These are phyloP conservation scores for Sinocyclocheilus anophthalmus DNA, from an alignment of 2,113 vertebrate genomes.

Conservation along the genomic window DNA sequence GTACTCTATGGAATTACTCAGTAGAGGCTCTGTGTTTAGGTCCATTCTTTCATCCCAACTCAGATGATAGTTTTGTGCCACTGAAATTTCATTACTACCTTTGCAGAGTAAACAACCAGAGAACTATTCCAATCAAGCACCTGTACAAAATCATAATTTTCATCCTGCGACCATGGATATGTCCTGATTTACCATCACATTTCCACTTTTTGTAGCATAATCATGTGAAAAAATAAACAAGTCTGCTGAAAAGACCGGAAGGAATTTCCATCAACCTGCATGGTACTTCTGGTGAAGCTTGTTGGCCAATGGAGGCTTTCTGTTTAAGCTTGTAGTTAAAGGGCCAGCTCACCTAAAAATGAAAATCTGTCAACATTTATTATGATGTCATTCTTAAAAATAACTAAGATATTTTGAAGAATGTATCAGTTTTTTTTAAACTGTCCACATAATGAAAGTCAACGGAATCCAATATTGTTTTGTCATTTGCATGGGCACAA, in stretches of 20 bases:
- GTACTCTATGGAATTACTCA: not conserved
- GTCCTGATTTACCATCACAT: not conserved
- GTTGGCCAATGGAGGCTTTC: not conserved
- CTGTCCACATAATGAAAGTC: no score
- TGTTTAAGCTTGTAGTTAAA: not conserved
- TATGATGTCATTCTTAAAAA: no score
- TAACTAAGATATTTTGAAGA: no score
- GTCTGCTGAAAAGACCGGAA: not conserved
- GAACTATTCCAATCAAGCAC: not conserved
- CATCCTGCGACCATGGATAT: not conserved
- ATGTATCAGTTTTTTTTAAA: no score
- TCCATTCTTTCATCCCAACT: not conserved
- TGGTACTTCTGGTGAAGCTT: not conserved
- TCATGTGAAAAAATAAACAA: not conserved
- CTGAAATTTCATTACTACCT: not conserved
- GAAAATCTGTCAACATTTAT: not conserved
- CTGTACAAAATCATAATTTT: not conserved
- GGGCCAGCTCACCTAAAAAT: not conserved
- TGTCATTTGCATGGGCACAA: no score
- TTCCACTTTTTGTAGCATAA: not conserved
- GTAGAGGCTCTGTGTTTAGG: not conserved
- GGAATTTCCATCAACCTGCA: not conserved
- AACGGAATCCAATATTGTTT: no score
- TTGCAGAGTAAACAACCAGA: not conserved
- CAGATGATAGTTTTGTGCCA: not conserved